Percentiles rank a stretch among this genome's conserved stretches.
These are phyloP conservation scores for Mesembrinibis cayennensis DNA, from an alignment of 2,113 vertebrate species.

Conservation along the genomic window DNA sequence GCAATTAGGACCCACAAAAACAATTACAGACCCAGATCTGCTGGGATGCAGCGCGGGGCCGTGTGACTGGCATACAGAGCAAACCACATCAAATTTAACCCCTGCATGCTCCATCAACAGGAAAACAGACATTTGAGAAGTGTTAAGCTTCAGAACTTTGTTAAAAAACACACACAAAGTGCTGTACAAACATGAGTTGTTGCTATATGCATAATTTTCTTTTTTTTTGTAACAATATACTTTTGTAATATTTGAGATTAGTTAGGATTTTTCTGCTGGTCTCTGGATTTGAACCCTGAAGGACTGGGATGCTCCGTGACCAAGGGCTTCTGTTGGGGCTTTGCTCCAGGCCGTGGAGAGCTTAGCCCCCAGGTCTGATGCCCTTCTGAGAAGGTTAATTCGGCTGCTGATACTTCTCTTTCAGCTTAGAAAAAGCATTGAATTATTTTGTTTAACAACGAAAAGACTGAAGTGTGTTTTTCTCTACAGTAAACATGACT, in stretches of 20 bases:
- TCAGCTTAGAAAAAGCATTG: neutral
- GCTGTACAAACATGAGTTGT: neutral
- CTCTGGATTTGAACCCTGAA: neutral
- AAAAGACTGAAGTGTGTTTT: neutral
- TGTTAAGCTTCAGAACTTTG: neutral
- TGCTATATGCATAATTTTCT: neutral
- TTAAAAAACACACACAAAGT: neutral
- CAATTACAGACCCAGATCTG: slow-evolving; percentile 9
- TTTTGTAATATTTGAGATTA: neutral
- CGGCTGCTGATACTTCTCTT: neutral
- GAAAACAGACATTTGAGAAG: neutral
- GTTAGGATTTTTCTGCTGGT: neutral
- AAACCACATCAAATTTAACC: neutral
- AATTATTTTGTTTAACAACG: neutral
- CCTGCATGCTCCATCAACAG: neutral
- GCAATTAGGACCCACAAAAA: slow-evolving; percentile 44
- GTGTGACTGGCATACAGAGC: slow-evolving; percentile 22
- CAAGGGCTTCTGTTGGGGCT: neutral
- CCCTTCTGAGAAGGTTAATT: neutral
- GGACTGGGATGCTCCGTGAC: neutral
- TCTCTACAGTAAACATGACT: neutral
- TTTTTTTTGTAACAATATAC: neutral
- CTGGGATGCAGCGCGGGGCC: neutral
- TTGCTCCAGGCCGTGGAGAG: neutral
- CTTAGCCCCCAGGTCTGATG: neutral